Conservation (phyloP, 2,888 invertebrate genomes). For the Boloria selene region DNA sequence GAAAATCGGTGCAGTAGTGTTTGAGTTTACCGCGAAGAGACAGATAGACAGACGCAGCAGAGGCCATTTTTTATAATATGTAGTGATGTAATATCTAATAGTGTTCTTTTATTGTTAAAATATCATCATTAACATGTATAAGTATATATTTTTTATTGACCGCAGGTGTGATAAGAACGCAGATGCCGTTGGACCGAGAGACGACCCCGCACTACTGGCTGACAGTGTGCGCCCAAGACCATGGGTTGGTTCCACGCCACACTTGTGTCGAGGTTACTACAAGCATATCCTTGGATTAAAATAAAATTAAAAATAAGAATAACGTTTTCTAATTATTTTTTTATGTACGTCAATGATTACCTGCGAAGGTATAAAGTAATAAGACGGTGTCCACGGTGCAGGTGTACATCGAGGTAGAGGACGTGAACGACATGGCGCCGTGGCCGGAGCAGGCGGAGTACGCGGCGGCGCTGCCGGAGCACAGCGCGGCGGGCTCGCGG, state of each 20-base stretch:
- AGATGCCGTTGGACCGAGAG: conserved; percentile 94
- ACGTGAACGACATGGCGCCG: conserved; percentile 98
- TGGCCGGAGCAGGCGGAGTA: conserved; percentile 94
- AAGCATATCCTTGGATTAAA: background rate
- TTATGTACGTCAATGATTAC: too few species aligned
- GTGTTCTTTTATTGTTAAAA: too few species aligned
- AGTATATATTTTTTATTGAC: too few species aligned
- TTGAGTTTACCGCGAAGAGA: too few species aligned
- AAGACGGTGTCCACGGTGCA: conserved; percentile 36
- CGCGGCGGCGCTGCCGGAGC: conserved; percentile 90
- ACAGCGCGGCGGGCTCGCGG: conserved; percentile 86
- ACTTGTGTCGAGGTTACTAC: conserved; percentile 88
- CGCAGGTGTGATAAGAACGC: conserved; percentile 90
- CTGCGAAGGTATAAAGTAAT: too few species aligned
- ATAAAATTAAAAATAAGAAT: too few species aligned
- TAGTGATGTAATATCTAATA: too few species aligned
- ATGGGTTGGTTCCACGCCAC: conserved; percentile 92
- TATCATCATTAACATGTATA: too few species aligned
- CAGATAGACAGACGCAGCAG: too few species aligned
- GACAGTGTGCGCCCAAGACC: conserved; percentile 95
- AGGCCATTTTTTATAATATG: too few species aligned
- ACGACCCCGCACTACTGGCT: conserved; percentile 95
- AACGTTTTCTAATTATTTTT: too few species aligned
- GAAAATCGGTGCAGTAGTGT: too few species aligned
- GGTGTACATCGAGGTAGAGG: conserved; percentile 86